These are phyloP conservation scores for Gymnarchus niloticus DNA, from an alignment of 2,113 vertebrate genomes.

Conservation along the genomic window DNA sequence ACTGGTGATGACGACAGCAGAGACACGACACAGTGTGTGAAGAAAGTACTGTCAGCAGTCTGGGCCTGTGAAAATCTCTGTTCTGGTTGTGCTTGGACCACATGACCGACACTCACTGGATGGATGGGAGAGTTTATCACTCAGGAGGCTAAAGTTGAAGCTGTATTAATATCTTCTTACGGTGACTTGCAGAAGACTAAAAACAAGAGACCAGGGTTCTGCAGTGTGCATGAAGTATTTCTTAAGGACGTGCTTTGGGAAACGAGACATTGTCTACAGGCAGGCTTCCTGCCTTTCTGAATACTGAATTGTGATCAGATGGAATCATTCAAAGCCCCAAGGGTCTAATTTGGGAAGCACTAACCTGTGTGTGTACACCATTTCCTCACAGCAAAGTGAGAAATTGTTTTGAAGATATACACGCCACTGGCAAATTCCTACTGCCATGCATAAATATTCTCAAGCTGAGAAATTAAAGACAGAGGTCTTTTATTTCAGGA, in stretches of 20 bases:
- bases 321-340: slow-evolving; percentile 36
- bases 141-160: neutral
- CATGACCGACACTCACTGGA: neutral
- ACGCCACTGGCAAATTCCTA: slow-evolving; percentile 22
- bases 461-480: slow-evolving; percentile 7
- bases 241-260: slow-evolving; percentile 12
- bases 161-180: neutral
- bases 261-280: slow-evolving; percentile 10
- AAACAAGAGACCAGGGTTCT: neutral
- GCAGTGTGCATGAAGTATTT: neutral
- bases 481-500: neutral
- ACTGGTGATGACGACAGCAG: neutral
- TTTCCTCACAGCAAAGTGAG: slow-evolving; percentile 10
- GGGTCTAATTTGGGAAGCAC: slow-evolving; percentile 23
- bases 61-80: neutral
- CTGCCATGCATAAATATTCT: slow-evolving; percentile 22
- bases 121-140: neutral
- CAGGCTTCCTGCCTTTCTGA: slow-evolving; percentile 16
- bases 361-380: slow-evolving; percentile 28
- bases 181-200: neutral
- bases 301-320: slow-evolving; percentile 41
- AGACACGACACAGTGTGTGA: neutral
- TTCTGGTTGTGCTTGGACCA: neutral
- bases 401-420: slow-evolving; percentile 11
- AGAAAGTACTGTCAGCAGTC: neutral